Evolutionary conservation across 2,888 invertebrate genomes (phyloP), one percentile per base, ranked within the genome.

Genomic region (Agonum fuliginosum): DNA sequence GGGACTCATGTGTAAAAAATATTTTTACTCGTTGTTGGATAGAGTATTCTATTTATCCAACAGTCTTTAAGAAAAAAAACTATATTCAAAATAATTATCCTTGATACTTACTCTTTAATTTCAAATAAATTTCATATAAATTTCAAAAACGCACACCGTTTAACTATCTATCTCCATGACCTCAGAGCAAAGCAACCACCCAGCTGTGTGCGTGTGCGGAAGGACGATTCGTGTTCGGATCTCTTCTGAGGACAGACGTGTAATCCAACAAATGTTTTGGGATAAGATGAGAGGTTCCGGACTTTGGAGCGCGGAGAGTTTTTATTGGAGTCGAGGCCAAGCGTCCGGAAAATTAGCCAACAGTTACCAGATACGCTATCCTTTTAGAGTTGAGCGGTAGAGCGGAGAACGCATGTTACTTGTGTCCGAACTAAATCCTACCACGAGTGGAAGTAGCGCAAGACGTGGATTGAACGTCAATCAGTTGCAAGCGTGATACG

Each of bases 301-400:
- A n/a, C n/a, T n/a, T n/a, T n/a, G n/a, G n/a, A n/a, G n/a, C n/a
- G n/a, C n/a, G n/a, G 67, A 75, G 48, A 20, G 67, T 75, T 75
- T 75, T 75, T 75, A 75, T 75, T 43, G 67, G 67, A 67, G 46
- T 48, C 34, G 27, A 14, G 48, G 37, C 75, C 67, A 75, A 75
- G 75, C 67, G 51, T 67, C 75, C 67, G 67, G 75, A 75, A 75
- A 75, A 75, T 75, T 75, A 75, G 75, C 75, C 75, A 75, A 75
- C 75, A 75, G 67, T 65, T 67, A 67, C 67, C 27, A 27, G 34
- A 72, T 46, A 30, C 75, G 67, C 30, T 34, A 67, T 75, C 75
- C 67, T 67, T 75, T 75, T 67, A 75, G 34, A 67, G 34, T 37
- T 34, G 24, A 19, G 27, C 22, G n/a, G n/a, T n/a, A n/a, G n/a